phyloP scores from a whole-genome alignment of 2,888 invertebrate genomes.

The Ectemnius continuus region DNA sequence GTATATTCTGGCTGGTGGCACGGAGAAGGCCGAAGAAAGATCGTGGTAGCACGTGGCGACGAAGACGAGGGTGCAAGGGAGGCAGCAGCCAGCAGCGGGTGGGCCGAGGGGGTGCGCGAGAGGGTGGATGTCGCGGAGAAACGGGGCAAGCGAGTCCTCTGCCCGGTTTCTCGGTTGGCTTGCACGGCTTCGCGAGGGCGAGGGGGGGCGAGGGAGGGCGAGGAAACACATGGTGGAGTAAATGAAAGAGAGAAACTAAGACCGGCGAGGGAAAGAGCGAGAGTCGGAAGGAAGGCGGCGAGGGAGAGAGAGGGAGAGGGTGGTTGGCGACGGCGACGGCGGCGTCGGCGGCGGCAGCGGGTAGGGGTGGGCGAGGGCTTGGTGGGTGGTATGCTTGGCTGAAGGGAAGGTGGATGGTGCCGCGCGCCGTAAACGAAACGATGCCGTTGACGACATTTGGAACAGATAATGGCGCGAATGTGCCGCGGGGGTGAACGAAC shows the following conservation, averaged over 20 bases:
- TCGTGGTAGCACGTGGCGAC: constrained; percentile 6
- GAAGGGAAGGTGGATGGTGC: constrained; percentile 53
- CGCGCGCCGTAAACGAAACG: constrained; percentile 75
- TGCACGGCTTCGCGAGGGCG: constrained; percentile 56
- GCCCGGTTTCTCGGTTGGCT: constrained; percentile 55
- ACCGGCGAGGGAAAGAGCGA: constrained; percentile 35
- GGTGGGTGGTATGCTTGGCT: constrained; percentile 41
- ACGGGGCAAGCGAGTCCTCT: constrained; percentile 43
- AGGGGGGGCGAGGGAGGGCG: constrained; percentile 35
- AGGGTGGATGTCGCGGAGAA: constrained; percentile 30
- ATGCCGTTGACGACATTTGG: constrained; percentile 77
- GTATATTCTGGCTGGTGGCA: neutral
- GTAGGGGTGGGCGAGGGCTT: constrained; percentile 29
- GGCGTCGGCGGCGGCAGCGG: constrained; percentile 17
- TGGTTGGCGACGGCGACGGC: constrained; percentile 31
- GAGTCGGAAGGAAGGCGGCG: constrained; percentile 16
- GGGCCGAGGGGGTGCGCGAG: constrained; percentile 1
- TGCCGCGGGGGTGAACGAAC: constrained; percentile 78
- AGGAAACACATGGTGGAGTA: constrained; percentile 31
- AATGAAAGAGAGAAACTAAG: constrained; percentile 24
- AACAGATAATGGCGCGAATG: constrained; percentile 78
- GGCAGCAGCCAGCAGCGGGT: constrained; percentile 1
- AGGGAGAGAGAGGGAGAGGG: constrained; percentile 36
- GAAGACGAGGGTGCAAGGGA: constrained; percentile 23
- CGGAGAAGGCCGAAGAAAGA: constrained; percentile 8